These are phyloP conservation scores for Cheilosia soror DNA, from an alignment of 2,888 invertebrate genomes.

Conservation along the genomic window DNA sequence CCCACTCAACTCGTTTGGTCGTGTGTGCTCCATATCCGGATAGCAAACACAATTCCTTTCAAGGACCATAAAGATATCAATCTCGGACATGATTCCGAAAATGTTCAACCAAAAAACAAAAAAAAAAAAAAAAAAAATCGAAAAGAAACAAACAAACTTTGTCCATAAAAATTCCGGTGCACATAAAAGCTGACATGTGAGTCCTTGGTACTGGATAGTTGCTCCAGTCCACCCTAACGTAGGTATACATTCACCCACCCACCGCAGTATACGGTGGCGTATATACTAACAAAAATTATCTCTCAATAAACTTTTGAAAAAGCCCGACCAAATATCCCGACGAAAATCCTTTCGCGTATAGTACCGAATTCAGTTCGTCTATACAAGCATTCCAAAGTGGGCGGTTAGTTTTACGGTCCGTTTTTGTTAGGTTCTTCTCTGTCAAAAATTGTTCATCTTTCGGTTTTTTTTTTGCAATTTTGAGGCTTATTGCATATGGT, in stretches of 20 bases:
- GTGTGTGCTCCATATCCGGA: conserved; percentile 65
- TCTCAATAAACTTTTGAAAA: conserved; percentile 72
- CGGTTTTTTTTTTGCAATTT: conserved; percentile 33
- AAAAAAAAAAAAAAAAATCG: conserved; percentile 14
- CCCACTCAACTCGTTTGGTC: conserved; percentile 28
- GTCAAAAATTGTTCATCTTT: conserved; percentile 52
- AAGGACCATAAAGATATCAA: conserved; percentile 76
- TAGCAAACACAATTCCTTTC: conserved; percentile 69
- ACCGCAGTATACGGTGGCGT: not conserved
- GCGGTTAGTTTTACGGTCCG: conserved; percentile 14
- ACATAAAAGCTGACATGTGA: conserved; percentile 69
- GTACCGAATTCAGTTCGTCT: conserved; percentile 24
- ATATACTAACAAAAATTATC: conserved; percentile 61
- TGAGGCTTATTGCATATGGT: conserved; percentile 54
- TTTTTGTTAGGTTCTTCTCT: conserved; percentile 15
- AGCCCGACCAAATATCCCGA: conserved; percentile 36
- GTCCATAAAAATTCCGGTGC: conserved; percentile 72
- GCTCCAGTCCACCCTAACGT: conserved; percentile 19
- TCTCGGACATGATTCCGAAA: conserved; percentile 71
- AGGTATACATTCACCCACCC: not conserved
- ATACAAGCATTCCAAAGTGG: conserved; percentile 34
- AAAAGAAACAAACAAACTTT: conserved; percentile 67
- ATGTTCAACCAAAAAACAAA: conserved; percentile 45
- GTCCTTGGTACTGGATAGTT: conserved; percentile 56
- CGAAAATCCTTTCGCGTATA: conserved; percentile 56